phyloP scores from a whole-genome alignment of 2,113 vertebrate species.

The Cynopterus brachyotis region DNA sequence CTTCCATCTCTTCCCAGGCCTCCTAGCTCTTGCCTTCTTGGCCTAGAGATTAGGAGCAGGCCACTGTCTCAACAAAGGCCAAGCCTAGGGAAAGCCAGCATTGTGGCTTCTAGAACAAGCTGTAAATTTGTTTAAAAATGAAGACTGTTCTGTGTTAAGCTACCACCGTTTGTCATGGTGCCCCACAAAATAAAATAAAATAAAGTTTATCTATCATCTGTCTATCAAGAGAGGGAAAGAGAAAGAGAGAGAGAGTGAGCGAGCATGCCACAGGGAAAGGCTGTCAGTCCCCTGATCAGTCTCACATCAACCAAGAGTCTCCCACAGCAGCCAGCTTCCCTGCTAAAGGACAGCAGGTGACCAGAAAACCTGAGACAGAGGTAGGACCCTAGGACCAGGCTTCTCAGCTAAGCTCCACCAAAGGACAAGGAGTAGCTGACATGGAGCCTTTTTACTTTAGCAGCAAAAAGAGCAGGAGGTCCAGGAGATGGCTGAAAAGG shows the following conservation, averaged over 20 bases:
- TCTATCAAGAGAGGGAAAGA: not conserved
- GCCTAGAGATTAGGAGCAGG: not conserved
- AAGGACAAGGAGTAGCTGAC: not conserved
- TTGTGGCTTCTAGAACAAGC: not conserved
- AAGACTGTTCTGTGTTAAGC: not conserved
- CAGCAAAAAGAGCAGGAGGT: not conserved
- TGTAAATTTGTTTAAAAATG: constrained; percentile 40
- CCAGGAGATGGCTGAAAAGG: not conserved
- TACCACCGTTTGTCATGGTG: not conserved
- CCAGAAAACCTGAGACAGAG: not conserved
- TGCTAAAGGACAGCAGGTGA: not conserved
- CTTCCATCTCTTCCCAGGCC: not conserved
- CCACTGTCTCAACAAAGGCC: not conserved
- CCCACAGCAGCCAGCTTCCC: not conserved
- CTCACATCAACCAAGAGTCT: not conserved
- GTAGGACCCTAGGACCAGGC: not conserved
- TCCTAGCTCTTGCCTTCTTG: not conserved
- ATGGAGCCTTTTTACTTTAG: not conserved
- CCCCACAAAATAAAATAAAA: not conserved
- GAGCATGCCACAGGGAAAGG: not conserved
- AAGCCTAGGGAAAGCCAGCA: not conserved
- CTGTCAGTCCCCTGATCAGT: not conserved
- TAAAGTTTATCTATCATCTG: too few species aligned
- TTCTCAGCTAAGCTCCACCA: not conserved
- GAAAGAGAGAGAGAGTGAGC: not conserved